phyloP scores from a whole-genome alignment of 2,797 vertebrate genomes.

The Chaetodon trifasciatus region DNA sequence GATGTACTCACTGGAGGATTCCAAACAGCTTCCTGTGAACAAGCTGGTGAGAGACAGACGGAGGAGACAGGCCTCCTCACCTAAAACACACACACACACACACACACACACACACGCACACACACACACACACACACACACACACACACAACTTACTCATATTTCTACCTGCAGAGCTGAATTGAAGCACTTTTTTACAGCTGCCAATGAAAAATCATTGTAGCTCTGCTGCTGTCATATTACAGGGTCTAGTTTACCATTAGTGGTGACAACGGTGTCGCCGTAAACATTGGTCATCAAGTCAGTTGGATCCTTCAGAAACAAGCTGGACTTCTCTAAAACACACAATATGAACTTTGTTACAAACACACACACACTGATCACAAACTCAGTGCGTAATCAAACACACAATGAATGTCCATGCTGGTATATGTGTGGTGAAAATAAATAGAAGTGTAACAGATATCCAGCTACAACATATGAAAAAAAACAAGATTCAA shows the following conservation, averaged over 20 bases:
- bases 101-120: no score
- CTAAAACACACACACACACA: conserved; percentile 53
- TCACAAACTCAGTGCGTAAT: neutral
- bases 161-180: neutral
- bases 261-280: conserved; percentile 79
- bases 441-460: neutral
- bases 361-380: conserved; percentile 2
- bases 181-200: neutral
- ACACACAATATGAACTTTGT: conserved; percentile 25
- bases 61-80: conserved; percentile 80
- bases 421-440: no score
- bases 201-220: neutral
- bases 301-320: conserved; percentile 81
- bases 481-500: neutral
- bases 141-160: neutral
- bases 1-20: conserved; percentile 67
- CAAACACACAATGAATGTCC: neutral
- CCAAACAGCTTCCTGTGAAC: conserved; percentile 69
- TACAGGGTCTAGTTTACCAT: conserved; percentile 60
- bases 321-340: conserved; percentile 79
- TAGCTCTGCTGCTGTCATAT: neutral
- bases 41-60: conserved; percentile 79
- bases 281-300: conserved; percentile 82
- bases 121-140: no score
- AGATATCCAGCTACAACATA: neutral